These are phyloP conservation scores for Alcedo atthis DNA, from an alignment of 2,797 vertebrate genomes.

Conservation along the genomic window DNA sequence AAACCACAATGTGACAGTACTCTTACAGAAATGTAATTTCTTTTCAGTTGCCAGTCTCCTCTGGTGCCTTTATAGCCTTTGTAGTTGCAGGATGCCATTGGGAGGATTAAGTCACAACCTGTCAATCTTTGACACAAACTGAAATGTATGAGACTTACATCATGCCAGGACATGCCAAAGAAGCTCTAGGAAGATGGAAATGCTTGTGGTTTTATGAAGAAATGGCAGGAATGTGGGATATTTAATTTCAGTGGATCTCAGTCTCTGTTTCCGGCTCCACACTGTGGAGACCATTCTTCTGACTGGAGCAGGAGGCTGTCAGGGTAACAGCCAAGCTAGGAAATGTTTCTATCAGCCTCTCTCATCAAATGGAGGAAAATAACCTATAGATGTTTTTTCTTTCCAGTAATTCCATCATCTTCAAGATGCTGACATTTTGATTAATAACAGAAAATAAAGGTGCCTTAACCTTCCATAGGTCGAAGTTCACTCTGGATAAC, in stretches of 20 bases:
- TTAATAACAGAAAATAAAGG: background rate
- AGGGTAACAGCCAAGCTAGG: background rate
- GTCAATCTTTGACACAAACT: background rate
- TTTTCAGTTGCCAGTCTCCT: background rate
- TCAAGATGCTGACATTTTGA: background rate
- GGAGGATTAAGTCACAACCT: slow-evolving; percentile 9
- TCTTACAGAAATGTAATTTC: background rate
- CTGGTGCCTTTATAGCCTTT: background rate
- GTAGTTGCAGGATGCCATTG: background rate
- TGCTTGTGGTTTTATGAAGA: slow-evolving; percentile 39
- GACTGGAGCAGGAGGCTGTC: background rate
- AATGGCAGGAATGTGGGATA: slow-evolving; percentile 20
- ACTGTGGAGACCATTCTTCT: slow-evolving; percentile 38
- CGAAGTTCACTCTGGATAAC: background rate
- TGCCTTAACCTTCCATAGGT: background rate
- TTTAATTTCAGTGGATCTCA: slow-evolving; percentile 4
- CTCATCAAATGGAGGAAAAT: background rate
- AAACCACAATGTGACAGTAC: background rate
- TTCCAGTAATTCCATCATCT: background rate
- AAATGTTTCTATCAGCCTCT: background rate
- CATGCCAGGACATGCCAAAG: slow-evolving; percentile 30
- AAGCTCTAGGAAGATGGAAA: slow-evolving; percentile 38
- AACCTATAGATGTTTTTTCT: background rate
- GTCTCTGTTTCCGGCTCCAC: background rate
- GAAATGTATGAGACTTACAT: background rate